Evolutionary conservation across 2,113 vertebrate species (phyloP).

Genomic region (Dicaeum eximium): DNA sequence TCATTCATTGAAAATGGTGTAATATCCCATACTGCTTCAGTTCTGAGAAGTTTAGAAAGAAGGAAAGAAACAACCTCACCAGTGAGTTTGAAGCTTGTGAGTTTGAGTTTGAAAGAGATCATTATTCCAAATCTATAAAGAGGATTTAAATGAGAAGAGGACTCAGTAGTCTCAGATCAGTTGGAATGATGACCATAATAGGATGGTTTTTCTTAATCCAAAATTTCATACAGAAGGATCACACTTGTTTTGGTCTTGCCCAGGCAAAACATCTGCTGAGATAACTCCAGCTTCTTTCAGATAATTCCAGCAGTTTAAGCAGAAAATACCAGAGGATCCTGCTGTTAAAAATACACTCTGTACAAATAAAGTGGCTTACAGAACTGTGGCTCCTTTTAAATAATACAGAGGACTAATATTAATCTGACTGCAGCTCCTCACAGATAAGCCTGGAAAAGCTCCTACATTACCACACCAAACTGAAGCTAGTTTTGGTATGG

Average conservation of each 20-base stretch:
- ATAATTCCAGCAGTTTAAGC: background rate
- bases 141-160: background rate
- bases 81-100: background rate
- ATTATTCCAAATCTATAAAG: background rate
- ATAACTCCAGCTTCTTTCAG: constrained; percentile 5
- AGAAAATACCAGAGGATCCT: background rate
- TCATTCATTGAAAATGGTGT: background rate
- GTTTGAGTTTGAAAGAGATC: background rate
- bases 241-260: background rate
- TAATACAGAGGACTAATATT: background rate
- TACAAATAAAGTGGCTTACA: background rate
- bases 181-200: background rate
- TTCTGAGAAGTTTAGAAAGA: background rate
- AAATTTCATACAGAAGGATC: background rate
- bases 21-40: background rate
- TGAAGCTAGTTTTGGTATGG: background rate
- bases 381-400: background rate
- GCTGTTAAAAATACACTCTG: background rate
- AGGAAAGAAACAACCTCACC: background rate
- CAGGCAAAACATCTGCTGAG: background rate
- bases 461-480: background rate
- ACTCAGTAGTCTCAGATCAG: background rate
- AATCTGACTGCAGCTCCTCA: background rate
- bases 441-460: constrained; percentile 17
- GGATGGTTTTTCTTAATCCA: background rate